These are phyloP conservation scores for Callimorpha dominula DNA, from an alignment of 2,888 invertebrate genomes.

Conservation along the genomic window DNA sequence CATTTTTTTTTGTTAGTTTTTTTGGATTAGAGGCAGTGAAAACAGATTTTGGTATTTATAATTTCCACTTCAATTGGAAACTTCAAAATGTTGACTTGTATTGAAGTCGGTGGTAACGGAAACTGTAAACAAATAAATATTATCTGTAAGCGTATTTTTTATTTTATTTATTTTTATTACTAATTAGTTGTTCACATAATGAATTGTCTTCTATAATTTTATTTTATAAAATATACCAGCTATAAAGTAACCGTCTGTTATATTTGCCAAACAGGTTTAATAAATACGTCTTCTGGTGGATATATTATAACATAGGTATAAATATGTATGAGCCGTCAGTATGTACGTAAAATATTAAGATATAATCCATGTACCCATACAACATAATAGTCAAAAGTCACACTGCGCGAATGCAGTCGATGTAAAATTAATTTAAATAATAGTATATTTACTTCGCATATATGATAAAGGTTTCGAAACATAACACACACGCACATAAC, in stretches of 20 bases:
- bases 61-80: neutral
- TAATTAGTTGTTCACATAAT: neutral
- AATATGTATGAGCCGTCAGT: constrained; percentile 5
- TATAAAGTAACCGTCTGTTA: neutral
- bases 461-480: neutral
- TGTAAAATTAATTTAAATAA: too few species aligned
- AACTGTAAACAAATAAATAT: neutral
- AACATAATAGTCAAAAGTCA: neutral
- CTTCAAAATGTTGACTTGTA: neutral
- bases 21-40: neutral
- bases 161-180: neutral
- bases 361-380: neutral
- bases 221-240: neutral
- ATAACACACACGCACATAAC: too few species aligned
- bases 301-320: constrained; percentile 3
- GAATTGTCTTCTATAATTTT: neutral
- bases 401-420: neutral
- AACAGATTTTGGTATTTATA: neutral
- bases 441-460: neutral
- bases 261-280: constrained; percentile 2
- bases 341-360: neutral
- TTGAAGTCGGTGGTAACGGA: neutral
- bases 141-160: neutral
- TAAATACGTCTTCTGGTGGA: constrained; percentile 2
- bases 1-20: neutral